Evolutionary conservation across 2,888 invertebrate genomes (phyloP), one percentile per base, ranked within the genome.

Genomic region (Apodemia hepburni): DNA sequence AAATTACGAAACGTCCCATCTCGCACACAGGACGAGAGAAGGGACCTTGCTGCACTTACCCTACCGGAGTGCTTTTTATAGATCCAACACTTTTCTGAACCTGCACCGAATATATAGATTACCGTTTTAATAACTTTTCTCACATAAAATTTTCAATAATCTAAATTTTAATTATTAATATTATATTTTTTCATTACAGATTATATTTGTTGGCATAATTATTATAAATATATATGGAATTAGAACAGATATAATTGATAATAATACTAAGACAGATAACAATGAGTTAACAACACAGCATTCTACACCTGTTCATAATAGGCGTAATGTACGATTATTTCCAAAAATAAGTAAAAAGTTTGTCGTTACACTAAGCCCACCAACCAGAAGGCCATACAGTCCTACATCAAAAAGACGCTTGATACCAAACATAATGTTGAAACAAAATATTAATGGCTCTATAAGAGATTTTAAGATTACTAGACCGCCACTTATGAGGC

Each of bases 401-500:
- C 15, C 27, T 15, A 2, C 54, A 29, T 11, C 54, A 8, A 57
- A 57, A 57, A 57, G 12, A 54, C 54, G 54, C 27, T 54, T 54
- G 6, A 5, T 54, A 22, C 9, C 18, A 27, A 54, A 54, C 27
- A 22, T 54, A 11, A 51, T 27, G 27, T 27, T 54, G 7, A 22
- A 15, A 54, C 27, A 22, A 22, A 54, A 22, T 54, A 54, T 22
- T 5, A 27, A 54, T 54, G 54, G 15, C 12, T 54, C 54, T 22
- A 12, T 12, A 22, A 54, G 54, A 54, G 54, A 54, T 18, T 22
- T 54, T 12, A 54, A 63, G 38, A 63, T 63, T 45, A 66, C 67
- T 7, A 67, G 66, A 51, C 59, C 61, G 9, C 64, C 68, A 9
- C 6, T 68, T 3, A 69, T 64, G 61, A 69, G 66, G 57, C 42